Base-by-base conservation (phyloP, 2,797 vertebrate species). In the Hirundo rustica region DNA sequence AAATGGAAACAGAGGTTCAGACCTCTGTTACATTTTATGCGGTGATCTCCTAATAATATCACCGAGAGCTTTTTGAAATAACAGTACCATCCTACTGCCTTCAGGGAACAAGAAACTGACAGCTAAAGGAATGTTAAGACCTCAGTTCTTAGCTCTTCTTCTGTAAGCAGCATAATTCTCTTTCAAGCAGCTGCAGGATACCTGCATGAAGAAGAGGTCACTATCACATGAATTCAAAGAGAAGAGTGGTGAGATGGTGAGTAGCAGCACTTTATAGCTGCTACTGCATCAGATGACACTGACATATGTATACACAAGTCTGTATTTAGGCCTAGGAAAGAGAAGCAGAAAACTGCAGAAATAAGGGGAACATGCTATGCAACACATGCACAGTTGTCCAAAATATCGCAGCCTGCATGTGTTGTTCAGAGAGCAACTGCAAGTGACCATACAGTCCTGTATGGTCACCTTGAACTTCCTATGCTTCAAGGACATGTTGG, bases 221-320 rank as follows among this genome's bases (percentile, higher is more conserved):
- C 50, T 40, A 10, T 25, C 25, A 13, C 53, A 57, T 45, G 62
- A 84, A 38, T 55, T 80, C 48, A 53, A 83, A 62, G 4, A 79
- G 54, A 42, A 64, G 19, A 78, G 21, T 8, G 26, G 34, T 9
- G 13, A 47, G 65, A 45, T 17, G 48, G 16, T 51, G 54, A 51
- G 22, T 13, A 45, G 53, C 45, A 78, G 30, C 34, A 42, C 21
- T 54, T 84, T 1, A 15, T 7, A 80, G 58, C 66, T 88, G 38
- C 72, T 73, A 10, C 27, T 29, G 7, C 51, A 65, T 27, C 66
- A 68, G 42, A 26, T 22, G 21, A 48, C 22, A 26, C 18, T 81
- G 34, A 32, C 10, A 48, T 42, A 27, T 0, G 4, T 27, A 30
- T 17, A 1, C 6, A 11, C 16, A 6, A 60, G 47, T 38, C 20